Base-by-base conservation (phyloP, 2,797 vertebrate genomes). In the Halcyon smyrnensis region DNA sequence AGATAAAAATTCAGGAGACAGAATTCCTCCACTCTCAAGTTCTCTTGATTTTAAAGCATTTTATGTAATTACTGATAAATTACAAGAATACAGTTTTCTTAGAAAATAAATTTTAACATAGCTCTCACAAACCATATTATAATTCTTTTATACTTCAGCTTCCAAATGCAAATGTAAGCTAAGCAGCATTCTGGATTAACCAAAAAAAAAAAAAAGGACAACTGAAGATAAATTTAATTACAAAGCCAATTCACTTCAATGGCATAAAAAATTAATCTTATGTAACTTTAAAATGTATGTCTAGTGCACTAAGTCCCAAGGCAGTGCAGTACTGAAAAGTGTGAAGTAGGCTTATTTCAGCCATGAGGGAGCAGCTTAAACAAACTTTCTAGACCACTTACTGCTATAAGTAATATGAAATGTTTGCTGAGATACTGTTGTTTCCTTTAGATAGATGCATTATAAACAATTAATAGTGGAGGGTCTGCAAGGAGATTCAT, bases 201-300 rank as follows among this genome's bases (percentile, higher is more conserved):
- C 68, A 65, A n/a, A 73, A 12, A 71, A 68, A 67, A 21, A 37
- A 8, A 67, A 36, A 21, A 37, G 8, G 12, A 50, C 45, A 94
- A 76, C 48, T 62, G 84, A 85, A 97, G 97, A 92, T 89, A 51
- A 87, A 94, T 65, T 96, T 93, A 95, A 96, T 95, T 98, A 92
- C 85, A 95, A 96, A 97, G 75, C 73, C 12, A 90, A 91, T 87
- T 80, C 30, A 2, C 74, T 96, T 96, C 84, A 91, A 19, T 69
- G 28, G 62, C 57, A 93, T 91, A 92, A 97, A 96, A 97, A 90
- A 94, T 90, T 95, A 89, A 93, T 94, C 86, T 96, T 94, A 87
- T 73, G 46, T 95, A 95, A 93, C 48, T 95, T 97, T 90, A 54
- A 97, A 97, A 89, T 90, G 30, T 91, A 51, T 12, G 7, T 84